phyloP scores from a whole-genome alignment of 2,113 vertebrate genomes.

The Bucco capensis region DNA sequence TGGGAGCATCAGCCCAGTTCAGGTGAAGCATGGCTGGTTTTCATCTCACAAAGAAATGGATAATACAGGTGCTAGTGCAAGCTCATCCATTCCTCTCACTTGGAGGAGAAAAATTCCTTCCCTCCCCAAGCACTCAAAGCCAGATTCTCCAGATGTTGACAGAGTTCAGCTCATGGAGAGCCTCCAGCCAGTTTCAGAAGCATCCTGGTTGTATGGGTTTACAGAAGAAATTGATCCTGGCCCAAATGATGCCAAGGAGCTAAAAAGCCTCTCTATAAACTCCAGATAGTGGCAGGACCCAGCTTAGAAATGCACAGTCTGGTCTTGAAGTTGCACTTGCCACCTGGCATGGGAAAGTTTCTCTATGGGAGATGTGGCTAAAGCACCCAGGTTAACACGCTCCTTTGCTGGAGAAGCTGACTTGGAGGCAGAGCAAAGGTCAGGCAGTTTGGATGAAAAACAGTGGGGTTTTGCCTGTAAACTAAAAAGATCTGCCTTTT shows the following conservation, averaged over 20 bases:
- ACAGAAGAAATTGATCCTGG: background rate
- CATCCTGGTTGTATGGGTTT: background rate
- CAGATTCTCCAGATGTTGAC: conserved; percentile 54
- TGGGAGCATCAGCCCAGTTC: background rate
- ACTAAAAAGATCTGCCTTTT: conserved; percentile 56
- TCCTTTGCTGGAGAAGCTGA: background rate
- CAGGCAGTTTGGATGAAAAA: conserved; percentile 18
- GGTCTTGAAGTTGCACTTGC: background rate
- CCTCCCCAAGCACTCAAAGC: background rate
- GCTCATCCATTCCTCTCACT: conserved; percentile 26
- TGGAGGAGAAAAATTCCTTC: conserved; percentile 42
- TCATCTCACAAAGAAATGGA: background rate
- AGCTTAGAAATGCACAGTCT: background rate
- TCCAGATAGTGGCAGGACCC: background rate
- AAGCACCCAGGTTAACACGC: background rate
- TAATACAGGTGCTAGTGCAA: conserved; percentile 40
- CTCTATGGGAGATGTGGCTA: background rate
- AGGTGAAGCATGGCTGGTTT: conserved; percentile 4
- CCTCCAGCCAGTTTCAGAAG: background rate
- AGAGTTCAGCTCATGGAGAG: background rate
- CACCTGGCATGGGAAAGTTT: background rate
- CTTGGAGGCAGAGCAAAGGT: conserved; percentile 11
- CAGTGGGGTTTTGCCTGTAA: conserved; percentile 41
- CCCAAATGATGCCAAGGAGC: background rate
- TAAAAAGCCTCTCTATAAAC: background rate